phyloP scores from a whole-genome alignment of 2,797 vertebrate genomes.

The Fringilla coelebs region DNA sequence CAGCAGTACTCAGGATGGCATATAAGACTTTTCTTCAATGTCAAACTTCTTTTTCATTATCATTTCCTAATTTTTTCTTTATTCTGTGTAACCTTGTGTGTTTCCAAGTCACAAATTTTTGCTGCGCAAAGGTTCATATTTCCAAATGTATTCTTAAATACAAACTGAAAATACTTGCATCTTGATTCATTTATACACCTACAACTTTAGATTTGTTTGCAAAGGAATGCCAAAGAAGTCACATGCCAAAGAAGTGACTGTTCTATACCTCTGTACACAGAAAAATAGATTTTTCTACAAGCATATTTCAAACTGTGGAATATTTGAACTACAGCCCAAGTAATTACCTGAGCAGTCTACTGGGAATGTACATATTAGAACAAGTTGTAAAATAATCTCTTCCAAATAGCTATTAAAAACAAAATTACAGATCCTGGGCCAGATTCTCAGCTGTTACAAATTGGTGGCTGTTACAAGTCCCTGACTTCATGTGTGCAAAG shows the following conservation, averaged over 20 bases:
- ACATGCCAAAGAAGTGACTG: background rate
- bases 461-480: slow-evolving; percentile 32
- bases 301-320: slow-evolving; percentile 30
- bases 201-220: background rate
- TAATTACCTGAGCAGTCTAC: slow-evolving; percentile 59
- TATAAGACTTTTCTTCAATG: background rate
- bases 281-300: slow-evolving; percentile 36
- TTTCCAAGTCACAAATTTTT: background rate
- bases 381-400: slow-evolving; percentile 58
- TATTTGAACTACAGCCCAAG: slow-evolving; percentile 47
- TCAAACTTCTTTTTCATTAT: background rate
- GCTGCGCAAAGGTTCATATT: background rate
- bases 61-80: background rate
- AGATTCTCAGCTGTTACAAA: slow-evolving; percentile 59
- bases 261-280: background rate
- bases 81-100: background rate
- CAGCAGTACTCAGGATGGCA: background rate
- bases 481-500: background rate
- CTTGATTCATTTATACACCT: background rate
- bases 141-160: background rate
- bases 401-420: slow-evolving; percentile 60
- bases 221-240: background rate
- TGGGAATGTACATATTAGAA: slow-evolving; percentile 46
- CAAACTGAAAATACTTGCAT: background rate
- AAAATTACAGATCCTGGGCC: slow-evolving; percentile 46